phyloP scores from a whole-genome alignment of 2,113 vertebrate species.

The Upupa epops region DNA sequence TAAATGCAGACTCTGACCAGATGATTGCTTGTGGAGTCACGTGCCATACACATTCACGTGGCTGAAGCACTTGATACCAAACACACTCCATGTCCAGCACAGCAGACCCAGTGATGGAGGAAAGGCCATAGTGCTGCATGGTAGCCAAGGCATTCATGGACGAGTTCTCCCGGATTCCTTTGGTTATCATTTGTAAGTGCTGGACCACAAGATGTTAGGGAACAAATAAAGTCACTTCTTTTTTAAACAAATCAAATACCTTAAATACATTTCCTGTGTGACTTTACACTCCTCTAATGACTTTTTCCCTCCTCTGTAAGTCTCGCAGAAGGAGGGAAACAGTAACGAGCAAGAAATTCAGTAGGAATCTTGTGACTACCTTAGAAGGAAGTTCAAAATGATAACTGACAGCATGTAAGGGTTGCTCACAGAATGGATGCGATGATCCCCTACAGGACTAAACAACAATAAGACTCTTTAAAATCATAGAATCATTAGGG shows the following conservation, averaged over 20 bases:
- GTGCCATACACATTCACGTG: neutral
- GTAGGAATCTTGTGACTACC: neutral
- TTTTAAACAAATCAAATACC: neutral
- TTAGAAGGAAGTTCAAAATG: neutral
- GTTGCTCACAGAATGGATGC: neutral
- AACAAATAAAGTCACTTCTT: neutral
- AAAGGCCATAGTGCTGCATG: accelerated
- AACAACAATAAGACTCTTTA: neutral
- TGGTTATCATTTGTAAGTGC: neutral
- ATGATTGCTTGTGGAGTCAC: neutral
- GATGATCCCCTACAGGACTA: neutral
- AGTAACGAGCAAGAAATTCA: neutral
- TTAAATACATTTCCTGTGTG: neutral
- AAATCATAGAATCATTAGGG: no score
- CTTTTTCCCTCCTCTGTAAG: no score
- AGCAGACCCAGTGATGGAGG: accelerated
- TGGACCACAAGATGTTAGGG: neutral
- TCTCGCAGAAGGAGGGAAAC: neutral
- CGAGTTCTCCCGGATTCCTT: neutral
- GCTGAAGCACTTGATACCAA: neutral
- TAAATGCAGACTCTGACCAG: neutral
- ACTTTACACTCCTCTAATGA: neutral
- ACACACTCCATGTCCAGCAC: neutral
- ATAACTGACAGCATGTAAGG: neutral
- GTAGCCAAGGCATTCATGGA: neutral